A percentile compares a stretch with the other conserved stretches of the same genome.
These are phyloP conservation scores for Tenodera sinensis DNA, from an alignment of 2,888 invertebrate species.

Conservation along the genomic window DNA sequence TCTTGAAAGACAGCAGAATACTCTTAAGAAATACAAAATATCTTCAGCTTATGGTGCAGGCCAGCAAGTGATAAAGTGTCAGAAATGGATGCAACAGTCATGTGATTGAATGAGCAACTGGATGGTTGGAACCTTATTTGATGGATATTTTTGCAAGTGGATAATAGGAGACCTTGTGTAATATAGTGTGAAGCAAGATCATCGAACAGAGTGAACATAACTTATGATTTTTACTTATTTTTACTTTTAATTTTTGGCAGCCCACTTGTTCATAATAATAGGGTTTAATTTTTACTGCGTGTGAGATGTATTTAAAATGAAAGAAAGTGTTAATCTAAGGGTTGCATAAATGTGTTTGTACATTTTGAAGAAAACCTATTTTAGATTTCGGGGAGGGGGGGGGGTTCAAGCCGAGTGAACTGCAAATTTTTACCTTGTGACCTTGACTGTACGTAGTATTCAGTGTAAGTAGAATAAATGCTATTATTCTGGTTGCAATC, in stretches of 20 bases:
- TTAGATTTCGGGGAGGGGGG: neutral
- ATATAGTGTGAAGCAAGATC: neutral
- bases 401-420: neutral
- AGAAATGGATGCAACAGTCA: constrained; percentile 6
- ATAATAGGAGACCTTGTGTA: neutral
- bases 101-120: neutral
- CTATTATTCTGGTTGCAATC: neutral
- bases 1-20: constrained; percentile 25
- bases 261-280: neutral
- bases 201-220: neutral
- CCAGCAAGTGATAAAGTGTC: constrained; percentile 8
- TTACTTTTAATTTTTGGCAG: neutral
- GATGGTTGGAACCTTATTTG: neutral
- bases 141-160: neutral
- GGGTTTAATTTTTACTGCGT: neutral
- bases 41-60: constrained; percentile 14
- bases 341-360: constrained; percentile 13
- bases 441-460: constrained; percentile 14
- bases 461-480: constrained; percentile 15
- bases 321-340: neutral
- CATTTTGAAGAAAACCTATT: constrained; percentile 9
- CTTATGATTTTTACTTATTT: neutral
- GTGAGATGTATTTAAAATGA: neutral
- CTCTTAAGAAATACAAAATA: constrained; percentile 15
- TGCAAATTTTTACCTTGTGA: constrained; percentile 20